phyloP scores from a whole-genome alignment of 2,888 invertebrate genomes.

The Charanyca ferruginea region DNA sequence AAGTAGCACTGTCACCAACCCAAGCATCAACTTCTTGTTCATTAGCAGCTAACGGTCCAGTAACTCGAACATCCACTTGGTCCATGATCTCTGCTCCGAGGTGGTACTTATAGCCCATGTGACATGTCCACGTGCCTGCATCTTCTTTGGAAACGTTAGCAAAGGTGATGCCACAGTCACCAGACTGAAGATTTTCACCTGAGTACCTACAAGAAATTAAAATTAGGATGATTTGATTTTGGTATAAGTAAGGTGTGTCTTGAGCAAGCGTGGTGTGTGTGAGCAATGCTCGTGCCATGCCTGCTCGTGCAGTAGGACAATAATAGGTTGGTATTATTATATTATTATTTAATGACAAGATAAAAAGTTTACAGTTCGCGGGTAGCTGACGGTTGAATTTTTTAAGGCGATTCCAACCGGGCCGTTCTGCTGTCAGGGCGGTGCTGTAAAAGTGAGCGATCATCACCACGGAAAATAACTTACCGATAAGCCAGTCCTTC shows the following conservation, averaged over 20 bases:
- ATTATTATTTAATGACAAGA: too few species aligned
- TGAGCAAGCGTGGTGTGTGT: too few species aligned
- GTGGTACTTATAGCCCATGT: slow-evolving; percentile 82
- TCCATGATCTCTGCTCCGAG: slow-evolving; percentile 81
- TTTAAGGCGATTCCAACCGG: too few species aligned
- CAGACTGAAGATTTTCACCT: slow-evolving; percentile 81
- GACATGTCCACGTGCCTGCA: slow-evolving; percentile 86
- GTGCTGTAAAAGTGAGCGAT: too few species aligned
- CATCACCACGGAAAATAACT: slow-evolving; percentile 15
- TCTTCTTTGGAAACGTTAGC: slow-evolving; percentile 74
- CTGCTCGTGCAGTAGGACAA: too few species aligned
- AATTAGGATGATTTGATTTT: too few species aligned
- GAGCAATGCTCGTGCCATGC: too few species aligned
- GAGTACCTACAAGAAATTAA: slow-evolving; percentile 77
- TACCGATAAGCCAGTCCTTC: slow-evolving; percentile 80
- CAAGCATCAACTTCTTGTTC: slow-evolving; percentile 67
- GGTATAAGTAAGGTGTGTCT: too few species aligned
- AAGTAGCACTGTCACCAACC: slow-evolving; percentile 71
- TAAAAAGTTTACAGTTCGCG: too few species aligned
- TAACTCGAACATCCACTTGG: slow-evolving; percentile 79
- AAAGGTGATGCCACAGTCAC: slow-evolving; percentile 87
- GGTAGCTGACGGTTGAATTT: too few species aligned
- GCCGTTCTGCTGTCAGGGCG: too few species aligned
- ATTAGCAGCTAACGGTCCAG: slow-evolving; percentile 84
- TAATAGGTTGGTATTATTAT: too few species aligned